Evolutionary conservation across 2,113 vertebrate species (phyloP).

Genomic region (Parus major): DNA sequence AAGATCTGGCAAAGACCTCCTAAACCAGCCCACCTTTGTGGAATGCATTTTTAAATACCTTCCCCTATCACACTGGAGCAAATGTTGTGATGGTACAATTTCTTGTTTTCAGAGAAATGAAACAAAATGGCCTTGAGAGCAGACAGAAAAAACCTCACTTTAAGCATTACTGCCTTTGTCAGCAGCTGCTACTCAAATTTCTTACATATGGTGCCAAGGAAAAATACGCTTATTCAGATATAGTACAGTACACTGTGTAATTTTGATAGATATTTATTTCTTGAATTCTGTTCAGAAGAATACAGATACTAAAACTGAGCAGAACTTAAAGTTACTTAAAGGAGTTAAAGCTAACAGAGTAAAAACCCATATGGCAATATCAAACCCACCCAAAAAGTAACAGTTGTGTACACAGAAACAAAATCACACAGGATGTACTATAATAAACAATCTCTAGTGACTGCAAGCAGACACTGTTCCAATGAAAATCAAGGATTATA

Average conservation of each 20-base stretch:
- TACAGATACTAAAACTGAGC: background rate
- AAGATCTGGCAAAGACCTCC: background rate
- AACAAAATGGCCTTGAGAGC: constrained; percentile 9
- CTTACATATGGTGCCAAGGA: background rate
- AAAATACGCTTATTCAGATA: constrained; percentile 19
- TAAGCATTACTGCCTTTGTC: constrained; percentile 1
- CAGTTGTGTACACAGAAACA: background rate
- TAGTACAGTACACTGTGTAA: background rate
- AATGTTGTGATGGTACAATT: background rate
- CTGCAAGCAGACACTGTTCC: background rate
- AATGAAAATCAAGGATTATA: background rate
- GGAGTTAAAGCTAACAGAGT: background rate
- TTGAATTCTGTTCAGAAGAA: background rate
- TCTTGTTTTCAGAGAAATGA: background rate
- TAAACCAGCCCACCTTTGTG: background rate
- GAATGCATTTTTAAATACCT: background rate
- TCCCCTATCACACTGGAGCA: background rate
- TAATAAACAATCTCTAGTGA: background rate
- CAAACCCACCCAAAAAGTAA: background rate
- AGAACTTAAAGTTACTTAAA: background rate
- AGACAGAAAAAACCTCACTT: background rate
- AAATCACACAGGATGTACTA: background rate
- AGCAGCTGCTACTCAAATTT: constrained; percentile 38
- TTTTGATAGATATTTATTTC: background rate
- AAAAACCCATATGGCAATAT: background rate